Evolutionary conservation across 2,113 vertebrate genomes (phyloP), one percentile per base, ranked within the genome.

Genomic region (Raja brachyura): DNA sequence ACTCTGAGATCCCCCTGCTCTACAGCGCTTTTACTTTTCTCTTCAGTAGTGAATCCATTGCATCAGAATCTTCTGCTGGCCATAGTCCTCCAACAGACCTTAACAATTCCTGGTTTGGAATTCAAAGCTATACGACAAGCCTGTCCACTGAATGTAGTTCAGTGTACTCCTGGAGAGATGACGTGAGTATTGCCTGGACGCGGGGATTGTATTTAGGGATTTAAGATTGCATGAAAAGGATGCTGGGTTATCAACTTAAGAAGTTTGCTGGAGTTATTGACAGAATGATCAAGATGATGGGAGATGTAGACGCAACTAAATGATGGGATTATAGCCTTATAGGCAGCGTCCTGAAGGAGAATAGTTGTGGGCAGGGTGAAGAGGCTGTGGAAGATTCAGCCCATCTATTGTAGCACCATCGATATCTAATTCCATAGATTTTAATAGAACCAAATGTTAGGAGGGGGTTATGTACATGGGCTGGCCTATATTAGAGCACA

Each of bases 61-160:
- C 95, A 1, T 95, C 96, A 0, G 93, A 95, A 39, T 95, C 95
- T 39, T 96, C 96, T 13, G 94, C 94, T 16, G 94, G 93, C 31
- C 93, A 93, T 74, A 74, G 90, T 70, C 95, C 95, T 6, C 96
- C 96, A 6, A 94, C 94, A 0, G 96, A 95, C 2, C 76, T 94
- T 93, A 96, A 93, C 93, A 94, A 93, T 93, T 96, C 96, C 66
- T 97, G 96, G 96, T 96, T 96, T 75, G 96, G 94, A 76, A 96
- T 96, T 31, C 96, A 94, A 73, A 97, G 96, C 93, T 97, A 94
- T 20, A 93, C 96, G 39, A 96, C 96, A 0, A 95, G 95, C 28
- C 93, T 97, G 31, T 97, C 97, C 93, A 97, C 97, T 0, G 97
- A 97, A 93, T 95, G 96, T 95, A 97, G 97, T 93, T 98, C 97